These are phyloP conservation scores for Calosoma granatense DNA, from an alignment of 1,140 invertebrate genomes.

Conservation along the genomic window DNA sequence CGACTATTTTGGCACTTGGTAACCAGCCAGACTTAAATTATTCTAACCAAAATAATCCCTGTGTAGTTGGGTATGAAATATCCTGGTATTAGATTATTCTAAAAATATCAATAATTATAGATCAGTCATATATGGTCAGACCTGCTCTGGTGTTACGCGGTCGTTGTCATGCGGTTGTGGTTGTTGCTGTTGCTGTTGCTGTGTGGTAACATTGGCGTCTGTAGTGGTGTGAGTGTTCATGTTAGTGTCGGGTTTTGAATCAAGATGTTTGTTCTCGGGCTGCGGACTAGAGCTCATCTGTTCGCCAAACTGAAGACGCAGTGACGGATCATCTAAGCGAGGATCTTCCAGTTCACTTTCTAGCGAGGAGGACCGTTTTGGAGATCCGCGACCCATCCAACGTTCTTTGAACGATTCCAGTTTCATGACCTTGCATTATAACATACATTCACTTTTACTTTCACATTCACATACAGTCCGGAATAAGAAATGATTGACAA, in stretches of 20 bases:
- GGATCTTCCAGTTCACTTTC: conserved; percentile 23
- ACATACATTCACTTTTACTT: neutral
- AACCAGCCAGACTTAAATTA: neutral
- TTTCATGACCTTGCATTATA: conserved; percentile 29
- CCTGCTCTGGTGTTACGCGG: neutral
- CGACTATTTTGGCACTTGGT: neutral
- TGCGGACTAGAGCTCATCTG: neutral
- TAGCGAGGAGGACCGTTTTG: conserved; percentile 10
- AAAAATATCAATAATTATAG: conserved; percentile 4
- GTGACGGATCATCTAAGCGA: conserved; percentile 29
- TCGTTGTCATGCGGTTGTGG: neutral
- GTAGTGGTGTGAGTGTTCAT: neutral
- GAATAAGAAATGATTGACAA: conserved; percentile 5
- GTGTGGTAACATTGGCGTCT: neutral
- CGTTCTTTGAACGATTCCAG: conserved; percentile 26
- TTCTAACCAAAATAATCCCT: neutral
- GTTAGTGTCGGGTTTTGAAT: neutral
- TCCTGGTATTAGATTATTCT: neutral
- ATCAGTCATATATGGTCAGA: neutral
- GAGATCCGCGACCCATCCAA: conserved; percentile 16
- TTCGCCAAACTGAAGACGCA: conserved; percentile 26
- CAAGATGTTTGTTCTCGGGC: neutral
- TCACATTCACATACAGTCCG: neutral
- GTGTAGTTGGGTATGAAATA: conserved; percentile 2
- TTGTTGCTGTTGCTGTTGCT: too few species aligned